A percentile compares a stretch with the other conserved stretches of the same genome.
phyloP scores from a whole-genome alignment of 2,888 invertebrate genomes.

The Cephus nigrinus region DNA sequence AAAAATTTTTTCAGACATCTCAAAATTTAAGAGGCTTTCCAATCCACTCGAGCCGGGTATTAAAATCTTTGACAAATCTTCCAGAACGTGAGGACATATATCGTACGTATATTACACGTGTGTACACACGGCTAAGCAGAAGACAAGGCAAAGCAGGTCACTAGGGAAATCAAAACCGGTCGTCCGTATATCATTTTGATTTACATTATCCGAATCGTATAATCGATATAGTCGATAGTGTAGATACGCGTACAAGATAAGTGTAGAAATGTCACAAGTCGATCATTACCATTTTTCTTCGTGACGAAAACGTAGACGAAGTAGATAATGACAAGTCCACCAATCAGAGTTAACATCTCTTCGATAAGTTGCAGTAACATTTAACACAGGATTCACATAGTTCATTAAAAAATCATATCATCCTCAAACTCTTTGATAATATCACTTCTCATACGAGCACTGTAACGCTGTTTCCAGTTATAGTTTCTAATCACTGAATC shows the following conservation, averaged over 20 bases:
- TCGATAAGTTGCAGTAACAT: constrained; percentile 53
- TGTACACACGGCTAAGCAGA: neutral
- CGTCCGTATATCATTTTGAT: neutral
- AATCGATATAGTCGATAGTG: neutral
- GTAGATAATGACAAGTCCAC: constrained; percentile 56
- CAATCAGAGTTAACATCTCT: constrained; percentile 60
- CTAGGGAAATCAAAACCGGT: neutral
- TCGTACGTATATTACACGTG: neutral
- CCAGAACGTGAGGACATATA: neutral
- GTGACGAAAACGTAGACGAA: constrained; percentile 53
- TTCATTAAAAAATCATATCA: constrained; percentile 7
- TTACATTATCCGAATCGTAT: neutral
- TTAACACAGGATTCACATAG: constrained; percentile 46
- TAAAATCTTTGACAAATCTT: neutral
- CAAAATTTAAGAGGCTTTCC: neutral
- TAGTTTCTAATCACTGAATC: neutral
- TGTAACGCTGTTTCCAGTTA: neutral
- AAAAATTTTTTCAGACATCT: neutral
- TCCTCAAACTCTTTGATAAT: neutral
- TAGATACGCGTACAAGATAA: neutral
- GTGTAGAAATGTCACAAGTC: neutral
- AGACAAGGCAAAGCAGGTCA: neutral
- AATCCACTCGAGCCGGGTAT: neutral
- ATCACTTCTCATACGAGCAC: neutral
- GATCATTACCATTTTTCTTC: constrained; percentile 52